Conservation (phyloP, 2,797 vertebrate species). For the Typhlichthys subterraneus region DNA sequence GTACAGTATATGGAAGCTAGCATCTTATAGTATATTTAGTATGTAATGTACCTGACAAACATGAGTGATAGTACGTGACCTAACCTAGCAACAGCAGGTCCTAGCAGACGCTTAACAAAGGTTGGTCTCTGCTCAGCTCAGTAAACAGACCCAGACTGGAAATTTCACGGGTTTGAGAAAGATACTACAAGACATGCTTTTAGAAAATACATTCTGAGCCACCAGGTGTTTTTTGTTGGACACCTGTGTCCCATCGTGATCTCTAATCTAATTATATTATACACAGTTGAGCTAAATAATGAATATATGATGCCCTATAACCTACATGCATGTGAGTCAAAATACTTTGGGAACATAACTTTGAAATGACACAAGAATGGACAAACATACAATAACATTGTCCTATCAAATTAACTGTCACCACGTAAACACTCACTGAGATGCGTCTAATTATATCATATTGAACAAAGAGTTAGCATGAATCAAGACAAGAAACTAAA, state of each 20-base stretch:
- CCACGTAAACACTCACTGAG: constrained; percentile 30
- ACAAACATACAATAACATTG: no score
- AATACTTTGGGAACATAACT: no score
- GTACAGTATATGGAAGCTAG: no score
- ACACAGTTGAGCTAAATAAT: no score
- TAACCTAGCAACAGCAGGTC: constrained; percentile 9
- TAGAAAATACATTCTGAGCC: constrained; percentile 37
- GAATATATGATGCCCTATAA: no score
- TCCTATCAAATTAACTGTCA: constrained; percentile 15
- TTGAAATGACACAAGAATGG: no score
- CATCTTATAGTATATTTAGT: no score
- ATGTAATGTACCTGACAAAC: no score
- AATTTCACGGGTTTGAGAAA: constrained; percentile 54
- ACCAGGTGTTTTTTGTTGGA: constrained; percentile 46
- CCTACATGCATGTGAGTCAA: no score
- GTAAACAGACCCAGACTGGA: constrained; percentile 23
- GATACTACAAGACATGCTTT: constrained; percentile 37
- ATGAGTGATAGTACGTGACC: no score
- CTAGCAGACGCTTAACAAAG: no score
- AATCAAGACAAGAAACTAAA: constrained; percentile 19
- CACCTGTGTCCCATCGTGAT: constrained; percentile 37
- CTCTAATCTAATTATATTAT: constrained; percentile 3
- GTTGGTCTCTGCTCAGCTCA: constrained; percentile 20
- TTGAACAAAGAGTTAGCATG: constrained; percentile 6
- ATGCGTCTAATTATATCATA: constrained; percentile 47